A percentile compares a stretch with the other conserved stretches of the same genome.
Evolutionary conservation across 2,888 invertebrate species (phyloP).

Genomic region (Hybos culiciformis): DNA sequence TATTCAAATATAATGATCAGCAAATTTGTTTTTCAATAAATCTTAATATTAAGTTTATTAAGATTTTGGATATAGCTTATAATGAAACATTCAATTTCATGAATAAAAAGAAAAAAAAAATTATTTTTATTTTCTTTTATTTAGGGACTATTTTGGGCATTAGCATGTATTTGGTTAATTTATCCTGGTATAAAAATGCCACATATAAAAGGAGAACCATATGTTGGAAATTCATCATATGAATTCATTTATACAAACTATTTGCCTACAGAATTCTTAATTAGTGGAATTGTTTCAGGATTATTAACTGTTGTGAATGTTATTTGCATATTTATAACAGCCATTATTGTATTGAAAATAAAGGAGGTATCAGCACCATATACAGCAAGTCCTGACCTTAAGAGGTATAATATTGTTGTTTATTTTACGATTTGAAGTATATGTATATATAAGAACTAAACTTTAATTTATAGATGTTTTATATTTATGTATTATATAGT

Average conservation of each 20-base stretch:
- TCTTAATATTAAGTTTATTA: too few relatives aligned
- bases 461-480: too few relatives aligned
- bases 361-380: slow-evolving; percentile 74
- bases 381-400: slow-evolving; percentile 57
- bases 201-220: slow-evolving; percentile 52
- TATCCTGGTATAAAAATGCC: slow-evolving; percentile 55
- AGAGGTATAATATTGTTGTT: slow-evolving; percentile 35
- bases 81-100: too few relatives aligned
- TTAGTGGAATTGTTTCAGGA: slow-evolving; percentile 67
- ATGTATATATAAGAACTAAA: not conserved
- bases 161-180: slow-evolving; percentile 57
- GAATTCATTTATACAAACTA: slow-evolving; percentile 57
- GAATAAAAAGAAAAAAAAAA: too few relatives aligned
- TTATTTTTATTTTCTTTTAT: slow-evolving; percentile 7
- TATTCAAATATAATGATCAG: too few relatives aligned
- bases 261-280: slow-evolving; percentile 59
- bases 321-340: slow-evolving; percentile 68
- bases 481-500: too few relatives aligned
- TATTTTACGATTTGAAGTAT: not conserved
- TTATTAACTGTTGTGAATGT: slow-evolving; percentile 70
- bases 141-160: slow-evolving; percentile 59
- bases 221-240: slow-evolving; percentile 48
- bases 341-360: slow-evolving; percentile 65
- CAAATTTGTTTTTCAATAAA: too few relatives aligned
- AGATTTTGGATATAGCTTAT: too few relatives aligned